A percentile compares a stretch with the other conserved stretches of the same genome.
phyloP scores from a whole-genome alignment of 92 coral and sea anemone species.

The Montipora capitata region DNA sequence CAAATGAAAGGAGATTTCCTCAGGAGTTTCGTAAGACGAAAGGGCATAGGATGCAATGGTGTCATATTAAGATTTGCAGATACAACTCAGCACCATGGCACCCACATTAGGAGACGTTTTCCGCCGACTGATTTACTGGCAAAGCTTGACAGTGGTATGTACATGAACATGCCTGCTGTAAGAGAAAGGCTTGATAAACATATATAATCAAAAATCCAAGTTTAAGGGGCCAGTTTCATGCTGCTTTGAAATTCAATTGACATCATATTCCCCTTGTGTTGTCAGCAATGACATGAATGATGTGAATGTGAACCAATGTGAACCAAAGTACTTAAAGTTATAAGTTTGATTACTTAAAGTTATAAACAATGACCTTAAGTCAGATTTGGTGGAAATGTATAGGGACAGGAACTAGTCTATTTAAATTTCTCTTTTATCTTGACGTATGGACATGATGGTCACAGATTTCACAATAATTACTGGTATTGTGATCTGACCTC shows the following conservation, averaged over 20 bases:
- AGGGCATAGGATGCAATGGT: slow-evolving; percentile 51
- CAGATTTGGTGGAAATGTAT: neutral
- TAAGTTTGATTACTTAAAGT: neutral
- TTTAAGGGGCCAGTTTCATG: no score
- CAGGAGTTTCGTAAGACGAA: slow-evolving; percentile 30
- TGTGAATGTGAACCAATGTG: neutral
- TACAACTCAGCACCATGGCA: slow-evolving; percentile 48
- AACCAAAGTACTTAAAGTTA: neutral
- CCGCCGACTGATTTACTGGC: slow-evolving; percentile 36
- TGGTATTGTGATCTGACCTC: neutral
- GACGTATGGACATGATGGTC: neutral
- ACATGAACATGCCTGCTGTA: slow-evolving; percentile 9
- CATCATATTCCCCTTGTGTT: no score
- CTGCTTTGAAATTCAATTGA: no score
- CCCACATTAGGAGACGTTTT: slow-evolving; percentile 40
- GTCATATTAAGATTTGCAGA: slow-evolving; percentile 40
- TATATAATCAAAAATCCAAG: neutral
- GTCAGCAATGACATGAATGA: no score
- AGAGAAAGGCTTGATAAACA: neutral
- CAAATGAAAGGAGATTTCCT: slow-evolving; percentile 21
- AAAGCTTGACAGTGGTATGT: slow-evolving; percentile 70
- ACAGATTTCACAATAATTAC: neutral
- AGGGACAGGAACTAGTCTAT: neutral
- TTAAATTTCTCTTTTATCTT: no score
- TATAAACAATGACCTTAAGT: neutral